A percentile compares a stretch with the other conserved stretches of the same genome.
Conservation (phyloP, 1,140 invertebrate genomes). For the Drosophila parvula region DNA sequence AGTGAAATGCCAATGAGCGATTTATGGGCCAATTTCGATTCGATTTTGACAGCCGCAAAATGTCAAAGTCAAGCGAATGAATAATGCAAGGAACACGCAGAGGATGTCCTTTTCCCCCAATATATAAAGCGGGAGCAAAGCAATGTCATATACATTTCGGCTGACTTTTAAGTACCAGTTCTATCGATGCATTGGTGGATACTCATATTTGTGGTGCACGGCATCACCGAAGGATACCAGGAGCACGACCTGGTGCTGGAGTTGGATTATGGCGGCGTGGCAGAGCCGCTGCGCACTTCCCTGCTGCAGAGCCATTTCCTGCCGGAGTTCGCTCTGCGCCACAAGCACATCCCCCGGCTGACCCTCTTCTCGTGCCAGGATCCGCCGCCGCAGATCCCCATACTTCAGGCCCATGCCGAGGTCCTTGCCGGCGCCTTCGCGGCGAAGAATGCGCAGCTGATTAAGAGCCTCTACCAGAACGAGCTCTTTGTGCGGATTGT, state of each 20-base stretch:
- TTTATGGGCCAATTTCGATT: slow-evolving; percentile 67
- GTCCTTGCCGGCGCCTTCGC: slow-evolving; percentile 50
- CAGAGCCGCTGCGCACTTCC: slow-evolving; percentile 44
- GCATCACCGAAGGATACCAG: background rate
- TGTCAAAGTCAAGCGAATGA: slow-evolving; percentile 51
- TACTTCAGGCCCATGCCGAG: slow-evolving; percentile 23
- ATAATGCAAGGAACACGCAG: slow-evolving; percentile 32
- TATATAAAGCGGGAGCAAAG: slow-evolving; percentile 11
- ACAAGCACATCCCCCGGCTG: slow-evolving; percentile 77
- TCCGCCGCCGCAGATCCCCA: slow-evolving; percentile 19
- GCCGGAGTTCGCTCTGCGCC: slow-evolving; percentile 53
- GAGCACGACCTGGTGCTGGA: background rate
- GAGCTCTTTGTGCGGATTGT: slow-evolving; percentile 72
- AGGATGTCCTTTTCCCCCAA: background rate
- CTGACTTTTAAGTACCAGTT: slow-evolving; percentile 2
- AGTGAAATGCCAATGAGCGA: slow-evolving; percentile 74
- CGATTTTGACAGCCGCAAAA: slow-evolving; percentile 64
- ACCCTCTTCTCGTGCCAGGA: slow-evolving; percentile 78
- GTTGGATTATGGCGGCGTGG: background rate
- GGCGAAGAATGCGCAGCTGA: slow-evolving; percentile 70
- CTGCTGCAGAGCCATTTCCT: slow-evolving; percentile 53
- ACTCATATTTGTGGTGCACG: slow-evolving; percentile 16
- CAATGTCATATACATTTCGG: slow-evolving; percentile 15
- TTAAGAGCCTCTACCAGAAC: slow-evolving; percentile 60
- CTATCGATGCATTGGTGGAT: slow-evolving; percentile 31